Conservation (phyloP, 2,888 invertebrate genomes). For the Melikaiella ostensackeni region DNA sequence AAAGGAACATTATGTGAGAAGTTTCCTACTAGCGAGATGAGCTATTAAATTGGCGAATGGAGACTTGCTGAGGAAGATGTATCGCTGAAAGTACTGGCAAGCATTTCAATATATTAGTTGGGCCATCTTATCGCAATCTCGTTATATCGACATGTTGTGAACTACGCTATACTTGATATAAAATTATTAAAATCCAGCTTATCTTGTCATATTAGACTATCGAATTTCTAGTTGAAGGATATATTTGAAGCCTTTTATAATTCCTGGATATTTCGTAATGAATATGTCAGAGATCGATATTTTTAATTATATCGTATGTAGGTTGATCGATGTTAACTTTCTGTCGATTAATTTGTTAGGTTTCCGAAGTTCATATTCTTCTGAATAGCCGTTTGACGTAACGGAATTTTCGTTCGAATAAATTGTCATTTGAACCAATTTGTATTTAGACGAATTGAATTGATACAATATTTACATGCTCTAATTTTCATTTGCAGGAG, state of each 20-base stretch:
- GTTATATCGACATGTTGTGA: constrained; percentile 16
- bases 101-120: constrained; percentile 2
- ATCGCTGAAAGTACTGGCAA: neutral
- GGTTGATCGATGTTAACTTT: no score
- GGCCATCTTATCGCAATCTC: constrained; percentile 30
- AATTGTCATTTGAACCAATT: no score
- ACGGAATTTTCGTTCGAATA: no score
- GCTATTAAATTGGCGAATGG: constrained; percentile 55
- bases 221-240: neutral
- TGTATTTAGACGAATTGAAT: no score
- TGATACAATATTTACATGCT: no score
- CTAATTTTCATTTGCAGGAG: no score
- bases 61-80: constrained; percentile 39
- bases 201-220: neutral
- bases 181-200: neutral
- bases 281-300: no score
- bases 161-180: neutral
- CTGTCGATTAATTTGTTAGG: no score
- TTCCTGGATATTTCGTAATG: no score
- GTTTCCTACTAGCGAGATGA: constrained; percentile 59
- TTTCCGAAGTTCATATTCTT: no score
- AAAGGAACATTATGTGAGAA: constrained; percentile 53
- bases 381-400: no score
- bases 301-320: no score
- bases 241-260: neutral